A percentile compares a stretch with the other conserved stretches of the same genome.
phyloP scores from a whole-genome alignment of 2,797 vertebrate genomes.

The Esox masquinongy region DNA sequence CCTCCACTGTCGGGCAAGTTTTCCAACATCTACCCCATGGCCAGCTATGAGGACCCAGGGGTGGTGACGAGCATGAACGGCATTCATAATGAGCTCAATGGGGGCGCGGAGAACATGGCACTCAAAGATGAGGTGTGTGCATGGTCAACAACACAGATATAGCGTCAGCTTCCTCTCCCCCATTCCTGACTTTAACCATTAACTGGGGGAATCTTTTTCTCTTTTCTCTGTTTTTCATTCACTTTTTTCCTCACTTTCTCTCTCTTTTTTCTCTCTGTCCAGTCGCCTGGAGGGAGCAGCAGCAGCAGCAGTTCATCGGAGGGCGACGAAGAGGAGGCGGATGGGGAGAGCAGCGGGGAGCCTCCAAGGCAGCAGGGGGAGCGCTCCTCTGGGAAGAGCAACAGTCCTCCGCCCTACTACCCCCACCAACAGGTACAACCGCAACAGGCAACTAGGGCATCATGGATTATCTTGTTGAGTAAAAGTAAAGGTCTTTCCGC shows the following conservation, averaged over 20 bases:
- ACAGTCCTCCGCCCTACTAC: conserved; percentile 89
- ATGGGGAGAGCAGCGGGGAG: conserved; percentile 80
- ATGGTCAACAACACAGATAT: background rate
- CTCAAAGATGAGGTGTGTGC: conserved; percentile 84
- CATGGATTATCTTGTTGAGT: background rate
- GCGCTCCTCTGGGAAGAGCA: conserved; percentile 71
- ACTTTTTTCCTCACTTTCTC: background rate
- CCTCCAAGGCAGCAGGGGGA: conserved; percentile 77
- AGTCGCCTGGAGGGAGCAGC: conserved; percentile 80
- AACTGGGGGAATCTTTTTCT: conserved; percentile 35
- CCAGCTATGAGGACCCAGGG: conserved; percentile 81
- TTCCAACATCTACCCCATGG: conserved; percentile 88
- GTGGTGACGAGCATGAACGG: conserved; percentile 86
- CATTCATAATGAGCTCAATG: conserved; percentile 84
- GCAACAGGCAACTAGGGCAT: background rate
- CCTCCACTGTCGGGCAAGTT: conserved; percentile 88
- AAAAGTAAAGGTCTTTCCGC: no score
- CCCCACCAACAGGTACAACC: conserved; percentile 84
- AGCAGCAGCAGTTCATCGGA: conserved; percentile 94
- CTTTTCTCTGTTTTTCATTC: conserved; percentile 12
- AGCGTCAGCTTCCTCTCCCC: background rate
- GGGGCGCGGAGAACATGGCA: conserved; percentile 80
- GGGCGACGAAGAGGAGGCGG: conserved; percentile 91
- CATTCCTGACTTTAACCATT: background rate
- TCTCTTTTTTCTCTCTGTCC: conserved; percentile 28